These are phyloP conservation scores for Pyxicephalus adspersus DNA, from an alignment of 2,113 vertebrate genomes.

Conservation along the genomic window DNA sequence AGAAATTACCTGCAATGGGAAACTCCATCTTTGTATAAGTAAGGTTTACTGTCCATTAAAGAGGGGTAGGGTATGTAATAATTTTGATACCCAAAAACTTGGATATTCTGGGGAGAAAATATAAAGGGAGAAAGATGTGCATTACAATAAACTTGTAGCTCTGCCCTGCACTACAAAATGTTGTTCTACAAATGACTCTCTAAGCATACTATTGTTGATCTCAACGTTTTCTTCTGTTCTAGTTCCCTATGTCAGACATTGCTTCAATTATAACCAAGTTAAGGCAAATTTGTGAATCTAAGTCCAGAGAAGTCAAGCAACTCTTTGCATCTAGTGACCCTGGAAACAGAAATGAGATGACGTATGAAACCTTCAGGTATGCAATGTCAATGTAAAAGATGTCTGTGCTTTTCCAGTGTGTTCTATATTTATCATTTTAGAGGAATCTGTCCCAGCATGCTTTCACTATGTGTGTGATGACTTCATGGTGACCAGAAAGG, in stretches of 20 bases:
- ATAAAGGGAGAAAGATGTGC: too few relatives aligned
- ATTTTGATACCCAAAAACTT: too few relatives aligned
- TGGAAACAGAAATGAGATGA: slow-evolving; percentile 67
- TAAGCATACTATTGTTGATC: neutral
- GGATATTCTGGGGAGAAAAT: too few relatives aligned
- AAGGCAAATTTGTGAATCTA: slow-evolving; percentile 69
- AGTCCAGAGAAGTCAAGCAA: slow-evolving; percentile 75
- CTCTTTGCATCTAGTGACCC: slow-evolving; percentile 73
- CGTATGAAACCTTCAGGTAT: slow-evolving; percentile 85
- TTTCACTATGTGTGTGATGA: slow-evolving; percentile 33
- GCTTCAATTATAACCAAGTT: slow-evolving; percentile 78
- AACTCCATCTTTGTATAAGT: too few relatives aligned
- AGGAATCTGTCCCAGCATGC: slow-evolving; percentile 16
- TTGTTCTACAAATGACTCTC: too few relatives aligned
- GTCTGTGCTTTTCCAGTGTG: neutral
- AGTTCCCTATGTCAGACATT: slow-evolving; percentile 82
- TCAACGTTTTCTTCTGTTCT: neutral
- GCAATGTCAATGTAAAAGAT: slow-evolving; percentile 41
- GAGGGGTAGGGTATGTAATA: too few relatives aligned
- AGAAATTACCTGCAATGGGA: too few relatives aligned
- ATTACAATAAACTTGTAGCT: too few relatives aligned
- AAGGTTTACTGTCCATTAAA: too few relatives aligned
- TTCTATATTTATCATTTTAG: slow-evolving; percentile 23
- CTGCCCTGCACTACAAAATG: too few relatives aligned
- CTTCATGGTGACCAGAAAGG: slow-evolving; percentile 29